Percentiles rank a stretch among this genome's conserved stretches.
phyloP scores from a whole-genome alignment of 37 sponge, comb jelly and placozoan genomes.

The Trichoplax adhaerens region DNA sequence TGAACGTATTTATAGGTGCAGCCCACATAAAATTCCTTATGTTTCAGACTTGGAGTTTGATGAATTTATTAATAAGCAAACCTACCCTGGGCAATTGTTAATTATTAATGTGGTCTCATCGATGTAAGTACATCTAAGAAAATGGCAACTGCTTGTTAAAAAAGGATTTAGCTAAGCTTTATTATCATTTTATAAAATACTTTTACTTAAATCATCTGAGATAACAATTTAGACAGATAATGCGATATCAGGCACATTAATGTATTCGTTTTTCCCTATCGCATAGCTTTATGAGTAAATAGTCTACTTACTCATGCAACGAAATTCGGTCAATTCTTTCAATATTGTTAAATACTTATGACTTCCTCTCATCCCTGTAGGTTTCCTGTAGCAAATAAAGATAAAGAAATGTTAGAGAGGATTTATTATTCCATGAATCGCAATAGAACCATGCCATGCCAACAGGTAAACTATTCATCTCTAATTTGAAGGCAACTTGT shows the following conservation, averaged over 20 bases:
- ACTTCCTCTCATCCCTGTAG: background rate
- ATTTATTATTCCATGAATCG: constrained; percentile 40
- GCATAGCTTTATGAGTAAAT: too few relatives aligned
- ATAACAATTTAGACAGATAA: too few relatives aligned
- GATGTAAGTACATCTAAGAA: constrained; percentile 2
- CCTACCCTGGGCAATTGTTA: constrained; percentile 47
- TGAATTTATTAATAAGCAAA: constrained; percentile 40
- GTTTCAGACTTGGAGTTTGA: constrained; percentile 80
- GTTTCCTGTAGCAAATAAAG: constrained; percentile 23
- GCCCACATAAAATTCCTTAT: constrained; percentile 39
- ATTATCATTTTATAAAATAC: too few relatives aligned
- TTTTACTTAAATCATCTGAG: too few relatives aligned
- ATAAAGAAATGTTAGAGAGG: constrained; percentile 55
- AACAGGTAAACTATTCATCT: constrained; percentile 14
- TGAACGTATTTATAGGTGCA: constrained; percentile 29
- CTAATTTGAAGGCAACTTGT: background rate
- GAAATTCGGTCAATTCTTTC: too few relatives aligned
- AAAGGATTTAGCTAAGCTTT: too few relatives aligned
- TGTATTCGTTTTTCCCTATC: too few relatives aligned
- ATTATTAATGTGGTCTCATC: constrained; percentile 37
- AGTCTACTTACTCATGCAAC: too few relatives aligned
- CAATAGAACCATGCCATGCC: constrained; percentile 38
- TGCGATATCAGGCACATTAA: too few relatives aligned
- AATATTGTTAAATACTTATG: too few relatives aligned
- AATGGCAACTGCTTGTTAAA: too few relatives aligned